Base-by-base conservation (phyloP, 1,140 invertebrate genomes). In the Megalopta genalis region DNA sequence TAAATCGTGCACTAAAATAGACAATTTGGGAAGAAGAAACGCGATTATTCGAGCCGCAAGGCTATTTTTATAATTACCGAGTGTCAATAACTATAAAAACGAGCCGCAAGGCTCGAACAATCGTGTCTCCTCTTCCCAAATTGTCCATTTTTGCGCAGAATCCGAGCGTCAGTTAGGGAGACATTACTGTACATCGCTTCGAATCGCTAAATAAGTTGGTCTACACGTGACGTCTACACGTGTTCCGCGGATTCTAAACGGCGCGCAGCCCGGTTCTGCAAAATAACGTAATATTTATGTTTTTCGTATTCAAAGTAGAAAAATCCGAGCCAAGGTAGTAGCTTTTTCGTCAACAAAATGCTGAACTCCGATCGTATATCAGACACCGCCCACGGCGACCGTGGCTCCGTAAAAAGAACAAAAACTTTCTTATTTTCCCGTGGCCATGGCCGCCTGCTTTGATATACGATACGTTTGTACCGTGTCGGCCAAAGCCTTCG, bases 391-490 rank as follows among this genome's bases (percentile, higher is more conserved):
- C 80, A 82, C 86, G 82, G 83, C 82, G 85, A 88, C 84, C 83
- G 67, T 81, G 49, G 83, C 81, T 80, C 67, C 71, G 72, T 84
- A 86, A 87, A 86, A 81, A 86, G 70, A 85, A 83, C 78, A 86
- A 87, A 88, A 87, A 77, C 82, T 84, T 86, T 86, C 84, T 89
- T 87, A 88, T 87, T 89, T 88, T 84, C 74, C 73, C 73, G 54
- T 49, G 82, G 70, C 71, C 76, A 73, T 77, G 79, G 74, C 83
- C 77, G 83, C 87, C 85, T 77, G 87, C 88, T 89, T 90, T 90
- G 88, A 90, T 90, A 90, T 90, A 89, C 84, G 88, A 90, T 90
- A 90, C 88, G 84, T 90, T 89, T 90, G 86, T 87, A 84, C 81
- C 84, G 83, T 81, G 85, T 86, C 80, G 81, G 83, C 76, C 69